phyloP scores from a whole-genome alignment of 2,113 vertebrate genomes.

The Excalfactoria chinensis region DNA sequence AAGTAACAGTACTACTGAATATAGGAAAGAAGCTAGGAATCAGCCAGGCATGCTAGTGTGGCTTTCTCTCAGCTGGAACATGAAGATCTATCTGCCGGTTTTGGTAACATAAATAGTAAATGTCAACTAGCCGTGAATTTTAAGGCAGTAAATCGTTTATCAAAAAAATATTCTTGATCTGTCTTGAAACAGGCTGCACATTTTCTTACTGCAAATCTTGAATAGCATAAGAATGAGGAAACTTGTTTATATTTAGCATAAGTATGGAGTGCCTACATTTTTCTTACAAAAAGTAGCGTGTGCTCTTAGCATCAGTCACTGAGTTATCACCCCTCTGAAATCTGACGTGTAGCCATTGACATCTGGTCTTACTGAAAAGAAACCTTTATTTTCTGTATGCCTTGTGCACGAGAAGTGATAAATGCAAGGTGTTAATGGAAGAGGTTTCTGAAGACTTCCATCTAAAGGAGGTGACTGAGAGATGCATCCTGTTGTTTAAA shows the following conservation, averaged over 20 bases:
- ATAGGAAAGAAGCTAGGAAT: constrained; percentile 58
- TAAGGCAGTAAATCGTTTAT: neutral
- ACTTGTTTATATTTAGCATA: neutral
- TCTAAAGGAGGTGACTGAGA: neutral
- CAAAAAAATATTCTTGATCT: neutral
- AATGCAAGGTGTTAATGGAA: neutral
- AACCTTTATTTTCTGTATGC: neutral
- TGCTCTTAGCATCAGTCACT: neutral
- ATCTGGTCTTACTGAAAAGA: neutral
- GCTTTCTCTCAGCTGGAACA: constrained; percentile 30
- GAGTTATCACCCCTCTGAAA: neutral
- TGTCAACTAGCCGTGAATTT: constrained; percentile 26
- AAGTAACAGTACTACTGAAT: constrained; percentile 56
- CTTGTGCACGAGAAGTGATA: neutral
- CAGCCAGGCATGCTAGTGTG: constrained; percentile 2
- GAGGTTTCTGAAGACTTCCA: neutral
- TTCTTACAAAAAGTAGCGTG: neutral
- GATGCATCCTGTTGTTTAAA: neutral
- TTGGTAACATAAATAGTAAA: constrained; percentile 42
- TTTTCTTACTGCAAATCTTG: neutral
- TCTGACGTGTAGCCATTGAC: neutral
- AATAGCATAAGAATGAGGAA: neutral
- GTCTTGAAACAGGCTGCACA: neutral
- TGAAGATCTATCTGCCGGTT: constrained; percentile 40
- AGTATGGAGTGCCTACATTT: neutral